Evolutionary conservation across 2,888 invertebrate genomes (phyloP), one percentile per base, ranked within the genome.

Genomic region (Andrena minutula): DNA sequence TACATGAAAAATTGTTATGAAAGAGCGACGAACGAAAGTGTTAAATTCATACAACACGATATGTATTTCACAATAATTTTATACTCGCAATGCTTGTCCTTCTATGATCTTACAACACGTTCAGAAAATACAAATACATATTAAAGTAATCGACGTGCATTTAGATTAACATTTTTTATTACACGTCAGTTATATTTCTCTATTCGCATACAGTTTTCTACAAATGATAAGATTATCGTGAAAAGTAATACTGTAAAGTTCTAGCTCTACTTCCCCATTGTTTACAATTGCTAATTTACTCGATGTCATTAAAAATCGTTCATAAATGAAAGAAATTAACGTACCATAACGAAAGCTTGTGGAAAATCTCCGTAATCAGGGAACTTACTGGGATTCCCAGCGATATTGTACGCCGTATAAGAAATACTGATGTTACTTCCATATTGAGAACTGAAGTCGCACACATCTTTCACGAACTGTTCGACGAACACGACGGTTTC

Each of bases 341-440:
- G 95, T 95, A 98, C 98, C 96, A 98, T 97, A 77, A 97, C 97
- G 95, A 97, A 98, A 16, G 98, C 97, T 94, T 98, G 97, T 10
- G 98, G 97, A 94, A 97, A 98, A 93, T 99, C 98, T 23, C 98
- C 98, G 94, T 98, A 98, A 84, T 96, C 96, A 0, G 98, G 98
- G 94, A 96, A 98, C 93, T 97, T 97, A 32, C 96, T 96, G 12
- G 97, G 97, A 88, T 97, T 96, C 8, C 98, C 98, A 70, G 97
- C 96, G 76, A 99, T 95, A 94, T 98, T 98, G 71, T 96, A 96
- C 5, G 98, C 98, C 3, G 98, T 97, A 92, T 98, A 98, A 0
- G 98, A 98, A 92, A 97, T 97, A 94, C 97, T 98, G 82, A 96
- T 96, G 93, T 97, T 97, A 93, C 97, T 97, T 81, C 98, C 98